Evolutionary conservation across 2,888 invertebrate species (phyloP).

Genomic region (Steromphala cineraria): DNA sequence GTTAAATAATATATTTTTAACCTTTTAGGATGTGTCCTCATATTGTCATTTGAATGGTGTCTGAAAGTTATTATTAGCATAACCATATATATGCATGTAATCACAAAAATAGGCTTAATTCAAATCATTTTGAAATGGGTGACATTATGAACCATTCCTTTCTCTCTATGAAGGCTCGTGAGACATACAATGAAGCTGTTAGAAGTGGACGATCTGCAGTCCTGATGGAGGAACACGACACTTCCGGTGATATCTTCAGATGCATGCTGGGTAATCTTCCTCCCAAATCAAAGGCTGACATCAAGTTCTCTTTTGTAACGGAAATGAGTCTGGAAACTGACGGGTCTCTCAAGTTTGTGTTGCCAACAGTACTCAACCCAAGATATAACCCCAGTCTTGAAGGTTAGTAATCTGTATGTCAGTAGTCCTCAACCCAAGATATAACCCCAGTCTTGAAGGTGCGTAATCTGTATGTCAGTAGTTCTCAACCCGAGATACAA

Average conservation of each 20-base stretch:
- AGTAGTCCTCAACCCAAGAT: too few species aligned
- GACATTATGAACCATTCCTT: too few species aligned
- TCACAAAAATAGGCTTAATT: too few species aligned
- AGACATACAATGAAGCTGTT: constrained; percentile 42
- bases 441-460: too few species aligned
- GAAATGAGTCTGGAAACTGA: constrained; percentile 38
- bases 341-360: constrained; percentile 25
- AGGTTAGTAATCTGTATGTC: too few species aligned
- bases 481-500: too few species aligned
- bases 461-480: too few species aligned
- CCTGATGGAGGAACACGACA: constrained; percentile 35
- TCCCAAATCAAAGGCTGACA: constrained; percentile 24
- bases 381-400: not conserved
- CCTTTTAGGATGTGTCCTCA: not conserved
- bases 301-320: constrained; percentile 37
- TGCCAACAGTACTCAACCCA: constrained; percentile 31
- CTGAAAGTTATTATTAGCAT: too few species aligned
- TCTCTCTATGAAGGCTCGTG: constrained; percentile 24
- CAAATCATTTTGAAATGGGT: not conserved
- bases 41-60: not conserved
- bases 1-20: not conserved
- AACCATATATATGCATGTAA: too few species aligned
- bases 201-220: constrained; percentile 36
- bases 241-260: constrained; percentile 39
- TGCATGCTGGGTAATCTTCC: constrained; percentile 43